Evolutionary conservation across 2,888 invertebrate genomes (phyloP).

Genomic region (Lymantria dispar): DNA sequence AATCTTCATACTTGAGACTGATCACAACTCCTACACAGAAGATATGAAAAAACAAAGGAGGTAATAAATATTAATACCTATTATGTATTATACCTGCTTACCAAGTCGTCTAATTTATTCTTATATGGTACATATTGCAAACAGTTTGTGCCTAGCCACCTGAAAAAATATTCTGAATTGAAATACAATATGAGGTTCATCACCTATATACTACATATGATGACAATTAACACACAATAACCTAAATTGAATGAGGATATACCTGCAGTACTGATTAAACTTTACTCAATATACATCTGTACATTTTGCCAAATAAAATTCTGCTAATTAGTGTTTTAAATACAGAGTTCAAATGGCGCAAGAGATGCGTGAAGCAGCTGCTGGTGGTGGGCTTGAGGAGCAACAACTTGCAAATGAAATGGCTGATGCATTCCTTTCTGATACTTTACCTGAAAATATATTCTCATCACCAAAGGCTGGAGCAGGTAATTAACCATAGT

Average conservation of each 20-base stretch:
- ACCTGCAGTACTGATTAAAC: conserved; percentile 71
- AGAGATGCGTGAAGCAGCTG: conserved; percentile 98
- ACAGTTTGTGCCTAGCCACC: no score
- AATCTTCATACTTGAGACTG: conserved; percentile 96
- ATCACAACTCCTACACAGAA: conserved; percentile 99
- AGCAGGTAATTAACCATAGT: conserved; percentile 58
- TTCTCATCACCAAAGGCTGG: conserved; percentile 99
- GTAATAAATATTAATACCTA: conserved; percentile 38
- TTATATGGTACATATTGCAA: no score
- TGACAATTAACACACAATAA: conserved; percentile 62
- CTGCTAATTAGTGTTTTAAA: conserved; percentile 1
- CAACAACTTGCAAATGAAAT: conserved; percentile 97
- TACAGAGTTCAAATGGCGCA: conserved; percentile 97
- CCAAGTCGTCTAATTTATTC: background rate
- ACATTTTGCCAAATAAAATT: background rate
- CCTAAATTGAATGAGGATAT: conserved; percentile 65
- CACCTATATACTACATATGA: conserved; percentile 40
- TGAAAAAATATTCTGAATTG: no score
- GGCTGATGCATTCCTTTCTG: conserved; percentile 97
- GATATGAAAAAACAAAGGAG: conserved; percentile 95
- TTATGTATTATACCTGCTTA: background rate
- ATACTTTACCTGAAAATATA: conserved; percentile 95
- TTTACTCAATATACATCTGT: background rate
- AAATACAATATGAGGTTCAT: no score
- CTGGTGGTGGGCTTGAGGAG: conserved; percentile 92